Conservation (phyloP, 37 sponge, comb jelly and placozoan genomes). For the Ephydatia muelleri region DNA sequence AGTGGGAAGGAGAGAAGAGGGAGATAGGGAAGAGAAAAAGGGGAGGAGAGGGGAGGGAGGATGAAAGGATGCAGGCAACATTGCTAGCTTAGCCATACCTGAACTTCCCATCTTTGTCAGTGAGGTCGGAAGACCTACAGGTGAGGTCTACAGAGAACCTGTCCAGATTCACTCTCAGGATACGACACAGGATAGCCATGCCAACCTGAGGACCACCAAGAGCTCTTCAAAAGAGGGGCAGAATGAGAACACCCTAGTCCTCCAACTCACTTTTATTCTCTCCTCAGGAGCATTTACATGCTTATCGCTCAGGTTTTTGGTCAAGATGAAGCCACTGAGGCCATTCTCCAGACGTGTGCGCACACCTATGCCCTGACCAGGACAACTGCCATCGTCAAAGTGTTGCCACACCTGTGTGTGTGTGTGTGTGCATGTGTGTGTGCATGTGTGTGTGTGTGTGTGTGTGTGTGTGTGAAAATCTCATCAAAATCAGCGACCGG, state of each 20-base stretch:
- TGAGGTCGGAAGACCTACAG: conserved; percentile 86
- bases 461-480: background rate
- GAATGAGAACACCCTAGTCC: background rate
- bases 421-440: background rate
- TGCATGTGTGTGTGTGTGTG: background rate
- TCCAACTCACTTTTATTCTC: conserved; percentile 75
- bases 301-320: conserved; percentile 92
- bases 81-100: conserved; percentile 26
- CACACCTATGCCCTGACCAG: conserved; percentile 93
- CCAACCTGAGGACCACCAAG: conserved; percentile 59
- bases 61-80: background rate
- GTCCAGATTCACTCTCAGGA: conserved; percentile 83
- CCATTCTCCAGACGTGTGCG: conserved; percentile 88
- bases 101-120: conserved; percentile 72
- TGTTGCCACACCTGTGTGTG: conserved; percentile 89
- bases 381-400: conserved; percentile 92
- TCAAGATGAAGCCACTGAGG: conserved; percentile 88
- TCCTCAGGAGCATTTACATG: conserved; percentile 80
- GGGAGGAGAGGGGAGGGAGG: background rate
- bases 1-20: background rate
- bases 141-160: conserved; percentile 95
- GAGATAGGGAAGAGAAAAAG: background rate
- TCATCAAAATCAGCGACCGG: background rate
- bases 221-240: background rate
- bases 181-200: conserved; percentile 88